These are phyloP conservation scores for Incurvaria masculella DNA, from an alignment of 2,888 invertebrate genomes.

Conservation along the genomic window DNA sequence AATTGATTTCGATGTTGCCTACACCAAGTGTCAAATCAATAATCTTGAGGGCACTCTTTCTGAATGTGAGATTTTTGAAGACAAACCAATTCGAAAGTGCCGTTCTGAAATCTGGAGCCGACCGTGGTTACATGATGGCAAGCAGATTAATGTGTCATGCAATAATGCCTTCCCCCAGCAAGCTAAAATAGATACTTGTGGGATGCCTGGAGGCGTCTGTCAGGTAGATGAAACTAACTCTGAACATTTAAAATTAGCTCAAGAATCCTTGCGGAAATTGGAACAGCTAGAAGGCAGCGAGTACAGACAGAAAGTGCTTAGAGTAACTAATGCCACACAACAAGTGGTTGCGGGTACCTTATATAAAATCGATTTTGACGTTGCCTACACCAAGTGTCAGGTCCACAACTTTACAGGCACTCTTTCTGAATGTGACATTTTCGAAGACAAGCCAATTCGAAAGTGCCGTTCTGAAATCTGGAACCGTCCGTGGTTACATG, in stretches of 20 bases:
- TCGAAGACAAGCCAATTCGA: slow-evolving; percentile 1
- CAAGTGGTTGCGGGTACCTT: slow-evolving; percentile 40
- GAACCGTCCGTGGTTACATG: slow-evolving; percentile 6
- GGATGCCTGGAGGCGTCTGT: slow-evolving; percentile 13
- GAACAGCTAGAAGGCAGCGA: no score
- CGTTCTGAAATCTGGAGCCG: slow-evolving; percentile 3
- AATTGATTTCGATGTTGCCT: slow-evolving; percentile 33
- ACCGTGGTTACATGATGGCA: slow-evolving; percentile 18
- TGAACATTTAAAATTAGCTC: background rate
- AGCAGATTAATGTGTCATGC: slow-evolving; percentile 25
- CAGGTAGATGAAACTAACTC: slow-evolving; percentile 18
- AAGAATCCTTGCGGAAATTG: no score
- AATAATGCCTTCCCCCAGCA: no score
- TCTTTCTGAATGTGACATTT: slow-evolving; percentile 20
- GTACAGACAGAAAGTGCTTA: slow-evolving; percentile 18
- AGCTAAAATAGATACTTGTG: slow-evolving; percentile 9
- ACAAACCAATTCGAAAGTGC: background rate
- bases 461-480: background rate
- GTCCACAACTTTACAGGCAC: slow-evolving; percentile 23
- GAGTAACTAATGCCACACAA: slow-evolving; percentile 26
- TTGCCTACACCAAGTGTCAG: slow-evolving; percentile 21
- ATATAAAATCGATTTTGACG: slow-evolving; percentile 33
- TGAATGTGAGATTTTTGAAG: slow-evolving; percentile 19
- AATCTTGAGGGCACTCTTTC: slow-evolving; percentile 18
- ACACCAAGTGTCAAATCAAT: slow-evolving; percentile 19